phyloP scores from a whole-genome alignment of 2,797 vertebrate genomes.

The Decapterus maruadsi region DNA sequence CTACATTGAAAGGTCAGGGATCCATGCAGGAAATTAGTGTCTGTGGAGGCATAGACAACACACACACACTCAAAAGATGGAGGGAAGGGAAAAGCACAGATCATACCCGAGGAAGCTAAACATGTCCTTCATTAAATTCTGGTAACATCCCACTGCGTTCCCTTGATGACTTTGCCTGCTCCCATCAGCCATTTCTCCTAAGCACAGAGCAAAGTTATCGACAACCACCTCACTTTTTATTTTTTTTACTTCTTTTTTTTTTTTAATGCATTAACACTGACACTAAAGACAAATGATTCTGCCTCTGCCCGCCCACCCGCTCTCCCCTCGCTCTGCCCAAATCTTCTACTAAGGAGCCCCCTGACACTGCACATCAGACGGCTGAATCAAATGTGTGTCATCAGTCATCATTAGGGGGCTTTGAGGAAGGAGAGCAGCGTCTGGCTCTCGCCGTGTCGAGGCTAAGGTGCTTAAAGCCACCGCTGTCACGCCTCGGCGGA shows the following conservation, averaged over 20 bases:
- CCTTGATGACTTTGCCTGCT: constrained; percentile 67
- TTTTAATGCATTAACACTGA: constrained; percentile 52
- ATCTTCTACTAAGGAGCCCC: constrained; percentile 75
- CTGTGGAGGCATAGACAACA: constrained; percentile 74
- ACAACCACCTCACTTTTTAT: constrained; percentile 48
- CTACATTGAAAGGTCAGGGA: constrained; percentile 81
- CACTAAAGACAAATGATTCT: constrained; percentile 71
- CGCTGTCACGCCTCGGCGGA: background rate
- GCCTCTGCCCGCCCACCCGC: constrained; percentile 50
- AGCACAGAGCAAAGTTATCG: constrained; percentile 53
- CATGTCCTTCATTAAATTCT: constrained; percentile 81
- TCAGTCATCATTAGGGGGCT: constrained; percentile 77
- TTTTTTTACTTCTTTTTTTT: constrained; percentile 22
- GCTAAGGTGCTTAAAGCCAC: constrained; percentile 27
- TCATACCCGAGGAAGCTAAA: constrained; percentile 72
- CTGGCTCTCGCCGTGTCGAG: constrained; percentile 21
- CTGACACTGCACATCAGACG: constrained; percentile 66
- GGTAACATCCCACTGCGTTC: constrained; percentile 73
- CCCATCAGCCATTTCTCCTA: constrained; percentile 72
- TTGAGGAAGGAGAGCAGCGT: constrained; percentile 46
- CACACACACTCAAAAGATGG: constrained; percentile 47
- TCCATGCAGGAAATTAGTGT: constrained; percentile 87
- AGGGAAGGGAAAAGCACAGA: constrained; percentile 46
- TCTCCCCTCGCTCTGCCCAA: constrained; percentile 66
- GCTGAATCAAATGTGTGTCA: constrained; percentile 74